These are phyloP conservation scores for Caenorhabditis sulstoni DNA, from an alignment of 2,888 invertebrate species.

Conservation along the genomic window DNA sequence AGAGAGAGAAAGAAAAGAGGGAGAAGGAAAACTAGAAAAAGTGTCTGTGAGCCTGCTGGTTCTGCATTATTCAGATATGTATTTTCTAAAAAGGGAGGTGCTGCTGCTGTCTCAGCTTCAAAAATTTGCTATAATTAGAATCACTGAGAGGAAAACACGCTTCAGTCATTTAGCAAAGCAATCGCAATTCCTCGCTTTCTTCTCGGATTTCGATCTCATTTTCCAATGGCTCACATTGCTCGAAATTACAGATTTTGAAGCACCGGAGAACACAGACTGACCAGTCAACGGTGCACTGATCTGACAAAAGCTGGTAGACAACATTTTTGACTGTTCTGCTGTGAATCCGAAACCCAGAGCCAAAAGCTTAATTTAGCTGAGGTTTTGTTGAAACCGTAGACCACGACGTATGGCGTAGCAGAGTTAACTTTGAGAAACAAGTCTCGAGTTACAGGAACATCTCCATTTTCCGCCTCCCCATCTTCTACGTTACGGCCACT, in stretches of 20 bases:
- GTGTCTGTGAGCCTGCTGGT: slow-evolving; percentile 43
- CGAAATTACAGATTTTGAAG: background rate
- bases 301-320: background rate
- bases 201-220: background rate
- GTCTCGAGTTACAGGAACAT: slow-evolving; percentile 52
- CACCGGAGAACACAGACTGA: background rate
- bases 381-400: slow-evolving; percentile 27
- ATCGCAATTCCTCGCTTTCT: background rate
- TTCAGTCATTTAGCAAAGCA: background rate
- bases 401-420: slow-evolving; percentile 13
- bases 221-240: background rate
- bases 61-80: slow-evolving; percentile 42
- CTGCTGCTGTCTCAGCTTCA: background rate
- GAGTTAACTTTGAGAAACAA: slow-evolving; percentile 51
- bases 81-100: slow-evolving; percentile 22
- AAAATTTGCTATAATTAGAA: slow-evolving; percentile 18
- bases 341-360: background rate
- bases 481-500: slow-evolving; percentile 22
- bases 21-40: slow-evolving; percentile 39
- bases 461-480: slow-evolving; percentile 49
- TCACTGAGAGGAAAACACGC: slow-evolving; percentile 7
- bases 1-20: slow-evolving; percentile 10
- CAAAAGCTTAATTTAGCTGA: slow-evolving; percentile 6
- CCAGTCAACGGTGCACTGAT: too few relatives aligned
- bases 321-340: background rate